Conservation (phyloP, 1,140 invertebrate genomes). For the Drosophila jambulina region DNA sequence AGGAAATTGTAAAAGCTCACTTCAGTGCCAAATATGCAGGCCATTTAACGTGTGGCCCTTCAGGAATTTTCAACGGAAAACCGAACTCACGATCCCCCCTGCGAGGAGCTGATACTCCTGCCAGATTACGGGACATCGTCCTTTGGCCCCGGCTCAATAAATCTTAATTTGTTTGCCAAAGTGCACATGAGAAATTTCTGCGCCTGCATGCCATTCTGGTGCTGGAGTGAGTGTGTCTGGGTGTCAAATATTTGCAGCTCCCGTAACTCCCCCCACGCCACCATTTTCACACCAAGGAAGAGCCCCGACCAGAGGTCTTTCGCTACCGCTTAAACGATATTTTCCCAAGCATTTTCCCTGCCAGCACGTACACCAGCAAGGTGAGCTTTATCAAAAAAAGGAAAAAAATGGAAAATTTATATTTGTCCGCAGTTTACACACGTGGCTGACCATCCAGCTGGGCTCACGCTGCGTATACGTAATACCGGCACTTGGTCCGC, state of each 20-base stretch:
- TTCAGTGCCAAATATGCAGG: constrained; percentile 40
- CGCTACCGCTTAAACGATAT: constrained; percentile 31
- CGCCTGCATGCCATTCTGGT: constrained; percentile 41
- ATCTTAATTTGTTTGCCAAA: constrained; percentile 82
- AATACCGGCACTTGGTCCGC: constrained; percentile 8
- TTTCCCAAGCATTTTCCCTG: constrained; percentile 30
- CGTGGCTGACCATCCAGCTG: constrained; percentile 8
- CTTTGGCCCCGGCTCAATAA: constrained; percentile 56
- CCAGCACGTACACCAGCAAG: constrained; percentile 28
- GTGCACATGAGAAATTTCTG: constrained; percentile 74
- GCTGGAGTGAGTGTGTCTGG: constrained; percentile 7
- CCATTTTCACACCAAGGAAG: constrained; percentile 23
- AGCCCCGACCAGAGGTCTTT: constrained; percentile 1
- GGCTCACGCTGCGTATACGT: constrained; percentile 51
- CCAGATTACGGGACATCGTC: constrained; percentile 40
- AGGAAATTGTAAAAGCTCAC: constrained; percentile 13
- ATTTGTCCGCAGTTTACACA: constrained; percentile 38
- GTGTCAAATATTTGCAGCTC: constrained; percentile 66
- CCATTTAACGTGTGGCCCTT: constrained; percentile 38
- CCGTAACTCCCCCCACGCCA: background rate
- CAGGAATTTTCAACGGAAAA: constrained; percentile 7
- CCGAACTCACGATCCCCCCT: constrained; percentile 2
- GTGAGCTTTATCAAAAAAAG: constrained; percentile 31
- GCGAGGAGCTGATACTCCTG: constrained; percentile 27
- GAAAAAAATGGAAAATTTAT: constrained; percentile 53